Evolutionary conservation across 30 jellyfish, hydroid and myxozoan species (phyloP), one percentile per base, ranked within the genome.

Genomic region (Mastigias papua): DNA sequence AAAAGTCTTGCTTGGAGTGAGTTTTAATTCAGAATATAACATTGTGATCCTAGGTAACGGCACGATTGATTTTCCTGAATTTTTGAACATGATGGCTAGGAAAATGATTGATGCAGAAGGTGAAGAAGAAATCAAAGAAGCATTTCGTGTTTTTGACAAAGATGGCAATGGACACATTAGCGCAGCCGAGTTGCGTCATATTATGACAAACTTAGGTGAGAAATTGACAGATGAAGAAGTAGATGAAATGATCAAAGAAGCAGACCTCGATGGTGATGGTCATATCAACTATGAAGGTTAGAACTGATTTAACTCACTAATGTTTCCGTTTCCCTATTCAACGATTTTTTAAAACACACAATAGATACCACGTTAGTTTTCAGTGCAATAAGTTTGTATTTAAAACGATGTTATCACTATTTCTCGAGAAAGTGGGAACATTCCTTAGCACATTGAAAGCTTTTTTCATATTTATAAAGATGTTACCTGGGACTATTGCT

Each of bases 1-100:
- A 15, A n/a, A 25, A n/a, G 22, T 10, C 27, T 2, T 26, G 16
- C 11, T 3, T 69, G 28, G 29, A 22, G 0, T 25, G 15, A 69
- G 19, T 1, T 25, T 31, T 48, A 69, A 22, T 13, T 27, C 20
- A 6, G 15, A 48, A 42, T 42, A 42, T 4, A 42, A 5, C 25
- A 19, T 54, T 25, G 3, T 7, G 6, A 63, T 80, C 62, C 15
- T 71, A 79, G 98, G 97, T 32, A 94, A 90, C 71, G 99, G 99
- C n/a, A 94, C 99, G 46, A 89, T 94, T 57, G 99, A 94, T 48
- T 94, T 94, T 51, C 97, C 97, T 19, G 99, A 94, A 64, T 94
- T 94, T 82, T 69, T 94, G 66, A 89, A 91, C 66, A 94, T 94
- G 99, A 94, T 94, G 99, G 97, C 97, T 7, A 68, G 92, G 10